Base-by-base conservation (phyloP, 2,113 vertebrate species). In the Cyanoramphus novaezelandiae region DNA sequence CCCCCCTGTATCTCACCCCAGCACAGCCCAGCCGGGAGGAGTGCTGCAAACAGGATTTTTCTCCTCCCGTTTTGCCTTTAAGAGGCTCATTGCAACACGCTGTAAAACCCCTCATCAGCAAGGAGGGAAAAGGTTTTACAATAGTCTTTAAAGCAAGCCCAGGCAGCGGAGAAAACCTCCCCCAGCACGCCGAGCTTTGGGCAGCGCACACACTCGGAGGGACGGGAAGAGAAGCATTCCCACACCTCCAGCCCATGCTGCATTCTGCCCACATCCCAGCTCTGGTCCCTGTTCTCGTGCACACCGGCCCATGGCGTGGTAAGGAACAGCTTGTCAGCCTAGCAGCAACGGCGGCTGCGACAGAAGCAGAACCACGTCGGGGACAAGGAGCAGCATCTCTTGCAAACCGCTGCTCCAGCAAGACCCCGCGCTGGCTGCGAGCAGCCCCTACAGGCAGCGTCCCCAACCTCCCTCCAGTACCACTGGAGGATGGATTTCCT, bases 381-480 rank as follows among this genome's bases (percentile, higher is more conserved):
- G 94, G 16, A 18, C 62, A 43, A 29, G 1, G 13, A 92, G 88
- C 46, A 95, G 68, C 82, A 46, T 43, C 77, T 39, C 5, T 24
- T 5, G 46, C 84, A n/a, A 50, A 37, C 39, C 3, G 63, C 89
- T 74, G 93, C 91, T 88, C 85, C 43, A 0, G 92, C 71, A 13
- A 25, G 93, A 93, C 93, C 95, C 94, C 85, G 3, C 13, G 64
- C 90, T 94, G 94, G 92, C 92, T 77, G 19, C 7, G 82, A 95
- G 92, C 95, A 94, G 93, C 93, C 95, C 82, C 95, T 95, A 76
- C 95, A 95, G 94, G 94, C 93, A 95, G 71, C 46, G 1, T 31
- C 78, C 82, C 93, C 31, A 4, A 70, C 94, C 84, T 95, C 95
- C 90, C 80, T 91, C 64, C 82, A 21, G 60, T 90, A 7, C 75